Evolutionary conservation across 2,113 vertebrate species (phyloP).

Genomic region (Madoqua kirkii): DNA sequence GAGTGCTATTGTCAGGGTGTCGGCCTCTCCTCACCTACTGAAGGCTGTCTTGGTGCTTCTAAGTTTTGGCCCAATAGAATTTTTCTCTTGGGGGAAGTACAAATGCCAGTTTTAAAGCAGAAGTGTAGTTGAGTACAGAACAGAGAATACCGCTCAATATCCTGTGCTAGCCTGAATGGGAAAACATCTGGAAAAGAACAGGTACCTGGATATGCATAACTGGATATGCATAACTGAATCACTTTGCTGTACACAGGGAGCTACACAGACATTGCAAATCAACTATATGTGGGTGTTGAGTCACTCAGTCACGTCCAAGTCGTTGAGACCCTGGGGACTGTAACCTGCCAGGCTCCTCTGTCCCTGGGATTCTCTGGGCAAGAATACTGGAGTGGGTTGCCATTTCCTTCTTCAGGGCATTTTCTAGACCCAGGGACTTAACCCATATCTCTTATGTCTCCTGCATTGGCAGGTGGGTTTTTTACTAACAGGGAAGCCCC

Average conservation of each 20-base stretch:
- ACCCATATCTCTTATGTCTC: not conserved
- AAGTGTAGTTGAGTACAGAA: not conserved
- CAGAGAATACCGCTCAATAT: not conserved
- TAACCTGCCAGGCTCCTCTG: not conserved
- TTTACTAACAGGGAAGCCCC: not conserved
- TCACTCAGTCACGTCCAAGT: not conserved
- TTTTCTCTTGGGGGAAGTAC: not conserved
- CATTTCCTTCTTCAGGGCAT: not conserved
- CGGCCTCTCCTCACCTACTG: not conserved
- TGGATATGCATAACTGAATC: not conserved
- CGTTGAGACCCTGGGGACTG: not conserved
- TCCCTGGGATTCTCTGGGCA: not conserved
- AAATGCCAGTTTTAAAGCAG: not conserved
- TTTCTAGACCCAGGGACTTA: not conserved
- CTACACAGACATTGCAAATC: not conserved
- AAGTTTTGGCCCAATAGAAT: not conserved
- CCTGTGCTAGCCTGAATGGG: not conserved
- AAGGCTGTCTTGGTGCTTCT: not conserved
- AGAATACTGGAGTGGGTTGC: not conserved
- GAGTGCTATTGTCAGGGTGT: accelerated
- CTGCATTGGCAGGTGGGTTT: not conserved
- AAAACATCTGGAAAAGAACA: not conserved
- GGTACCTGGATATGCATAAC: not conserved
- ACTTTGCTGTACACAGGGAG: not conserved
- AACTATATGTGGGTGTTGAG: accelerated